Percentiles rank a stretch among this genome's conserved stretches.
These are phyloP conservation scores for Athalia cordata DNA, from an alignment of 2,888 invertebrate genomes.

Conservation along the genomic window DNA sequence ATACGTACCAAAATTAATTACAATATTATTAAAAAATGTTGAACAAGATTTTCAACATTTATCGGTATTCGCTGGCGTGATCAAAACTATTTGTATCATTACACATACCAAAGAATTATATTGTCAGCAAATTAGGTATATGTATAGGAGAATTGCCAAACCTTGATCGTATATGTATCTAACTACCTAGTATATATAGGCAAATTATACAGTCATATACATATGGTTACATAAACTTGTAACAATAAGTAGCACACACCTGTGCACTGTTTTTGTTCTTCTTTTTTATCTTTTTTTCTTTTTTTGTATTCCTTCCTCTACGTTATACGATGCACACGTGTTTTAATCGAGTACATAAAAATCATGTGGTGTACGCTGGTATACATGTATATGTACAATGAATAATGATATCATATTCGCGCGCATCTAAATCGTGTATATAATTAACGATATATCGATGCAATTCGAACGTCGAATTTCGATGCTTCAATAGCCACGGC, in stretches of 20 bases:
- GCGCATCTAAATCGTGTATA: no score
- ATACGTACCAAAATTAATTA: constrained; percentile 1
- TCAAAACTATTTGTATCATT: not conserved
- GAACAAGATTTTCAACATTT: constrained; percentile 38
- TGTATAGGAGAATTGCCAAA: constrained; percentile 7
- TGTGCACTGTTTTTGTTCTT: not conserved
- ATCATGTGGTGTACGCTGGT: no score
- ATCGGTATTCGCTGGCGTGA: not conserved
- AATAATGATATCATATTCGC: no score
- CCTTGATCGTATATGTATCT: not conserved
- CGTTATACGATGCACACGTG: constrained; percentile 9
- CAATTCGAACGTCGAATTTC: no score
- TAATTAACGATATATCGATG: no score
- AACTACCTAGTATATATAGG: constrained; percentile 9
- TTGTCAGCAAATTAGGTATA: not conserved
- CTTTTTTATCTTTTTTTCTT: no score
- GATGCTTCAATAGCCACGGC: no score
- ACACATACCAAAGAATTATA: not conserved
- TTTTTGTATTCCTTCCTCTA: not conserved
- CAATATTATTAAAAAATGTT: constrained; percentile 51
- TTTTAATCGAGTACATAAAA: not conserved
- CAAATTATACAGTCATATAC: not conserved
- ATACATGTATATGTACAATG: no score
- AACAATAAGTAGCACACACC: constrained; percentile 30
- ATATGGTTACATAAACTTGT: constrained; percentile 2